A percentile compares a stretch with the other conserved stretches of the same genome.
These are phyloP conservation scores for Microcebus ravelobensis DNA, from an alignment of 2,113 vertebrate species.

Conservation along the genomic window DNA sequence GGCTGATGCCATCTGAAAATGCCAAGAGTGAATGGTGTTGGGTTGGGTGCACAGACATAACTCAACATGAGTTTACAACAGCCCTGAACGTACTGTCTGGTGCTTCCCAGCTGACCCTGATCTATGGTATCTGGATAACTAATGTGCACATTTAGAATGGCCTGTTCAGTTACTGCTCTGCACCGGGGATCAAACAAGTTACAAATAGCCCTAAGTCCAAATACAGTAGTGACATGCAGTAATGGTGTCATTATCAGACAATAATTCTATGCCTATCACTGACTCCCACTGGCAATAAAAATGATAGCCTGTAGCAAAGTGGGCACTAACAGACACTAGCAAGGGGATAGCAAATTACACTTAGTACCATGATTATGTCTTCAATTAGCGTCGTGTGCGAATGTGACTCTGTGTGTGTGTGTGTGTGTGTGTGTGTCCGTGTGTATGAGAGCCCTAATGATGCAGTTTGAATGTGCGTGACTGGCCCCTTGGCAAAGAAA, in stretches of 20 bases:
- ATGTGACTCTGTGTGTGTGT: neutral
- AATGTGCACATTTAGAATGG: conserved; percentile 71
- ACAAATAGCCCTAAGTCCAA: conserved; percentile 72
- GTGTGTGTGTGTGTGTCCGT: neutral
- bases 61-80: conserved; percentile 65
- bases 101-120: conserved; percentile 73
- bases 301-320: conserved; percentile 54
- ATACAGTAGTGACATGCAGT: conserved; percentile 16
- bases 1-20: conserved; percentile 50
- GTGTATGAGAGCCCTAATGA: neutral
- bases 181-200: conserved; percentile 64
- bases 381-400: conserved; percentile 51
- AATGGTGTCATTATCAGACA: conserved; percentile 65
- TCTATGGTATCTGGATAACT: conserved; percentile 72
- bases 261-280: conserved; percentile 74
- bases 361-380: conserved; percentile 20
- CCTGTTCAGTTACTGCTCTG: conserved; percentile 64
- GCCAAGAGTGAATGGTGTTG: conserved; percentile 59
- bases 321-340: conserved; percentile 25
- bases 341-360: conserved; percentile 34
- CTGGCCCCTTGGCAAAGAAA: neutral
- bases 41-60: conserved; percentile 62
- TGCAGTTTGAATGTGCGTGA: neutral
- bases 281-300: conserved; percentile 73
- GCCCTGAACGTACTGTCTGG: conserved; percentile 43